These are phyloP conservation scores for Corythaeola cristata DNA, from an alignment of 2,113 vertebrate genomes.

Conservation along the genomic window DNA sequence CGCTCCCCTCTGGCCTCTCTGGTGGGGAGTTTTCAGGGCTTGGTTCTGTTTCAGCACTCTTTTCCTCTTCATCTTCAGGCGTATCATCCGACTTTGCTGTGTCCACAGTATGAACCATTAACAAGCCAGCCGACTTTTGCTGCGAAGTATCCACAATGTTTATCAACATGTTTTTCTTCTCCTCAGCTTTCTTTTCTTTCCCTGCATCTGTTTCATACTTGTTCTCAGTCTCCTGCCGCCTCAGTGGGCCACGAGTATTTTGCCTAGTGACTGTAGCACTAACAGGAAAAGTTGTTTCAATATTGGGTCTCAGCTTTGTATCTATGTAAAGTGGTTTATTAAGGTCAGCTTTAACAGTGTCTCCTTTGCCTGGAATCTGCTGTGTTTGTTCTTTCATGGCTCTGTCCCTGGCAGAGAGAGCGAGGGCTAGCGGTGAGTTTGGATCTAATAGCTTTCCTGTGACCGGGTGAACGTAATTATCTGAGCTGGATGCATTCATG, in stretches of 20 bases:
- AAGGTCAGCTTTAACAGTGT: slow-evolving; percentile 89
- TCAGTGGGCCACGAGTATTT: slow-evolving; percentile 77
- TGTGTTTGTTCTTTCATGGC: slow-evolving; percentile 91
- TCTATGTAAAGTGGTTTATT: slow-evolving; percentile 95
- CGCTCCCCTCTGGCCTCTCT: slow-evolving; percentile 77
- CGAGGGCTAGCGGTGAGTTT: slow-evolving; percentile 90
- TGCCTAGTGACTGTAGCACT: slow-evolving; percentile 78
- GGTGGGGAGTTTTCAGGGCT: slow-evolving; percentile 70
- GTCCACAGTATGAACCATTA: slow-evolving; percentile 92
- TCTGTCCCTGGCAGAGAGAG: slow-evolving; percentile 90
- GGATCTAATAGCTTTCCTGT: slow-evolving; percentile 91
- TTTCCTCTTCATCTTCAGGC: slow-evolving; percentile 73
- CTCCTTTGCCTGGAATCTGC: slow-evolving; percentile 82
- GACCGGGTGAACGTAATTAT: slow-evolving; percentile 89
- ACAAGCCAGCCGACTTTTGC: slow-evolving; percentile 86
- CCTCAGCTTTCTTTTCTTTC: slow-evolving; percentile 81
- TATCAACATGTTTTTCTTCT: slow-evolving; percentile 85
- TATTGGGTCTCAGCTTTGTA: slow-evolving; percentile 90
- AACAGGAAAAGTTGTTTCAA: slow-evolving; percentile 83
- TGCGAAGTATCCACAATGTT: slow-evolving; percentile 84
- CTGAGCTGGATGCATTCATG: slow-evolving; percentile 67
- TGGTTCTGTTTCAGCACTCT: slow-evolving; percentile 39
- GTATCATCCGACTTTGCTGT: slow-evolving; percentile 59
- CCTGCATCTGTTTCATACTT: slow-evolving; percentile 83
- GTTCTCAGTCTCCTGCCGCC: slow-evolving; percentile 87